Evolutionary conservation across 2,888 invertebrate species (phyloP), one percentile per base, ranked within the genome.

Genomic region (Ochropleura leucogaster): DNA sequence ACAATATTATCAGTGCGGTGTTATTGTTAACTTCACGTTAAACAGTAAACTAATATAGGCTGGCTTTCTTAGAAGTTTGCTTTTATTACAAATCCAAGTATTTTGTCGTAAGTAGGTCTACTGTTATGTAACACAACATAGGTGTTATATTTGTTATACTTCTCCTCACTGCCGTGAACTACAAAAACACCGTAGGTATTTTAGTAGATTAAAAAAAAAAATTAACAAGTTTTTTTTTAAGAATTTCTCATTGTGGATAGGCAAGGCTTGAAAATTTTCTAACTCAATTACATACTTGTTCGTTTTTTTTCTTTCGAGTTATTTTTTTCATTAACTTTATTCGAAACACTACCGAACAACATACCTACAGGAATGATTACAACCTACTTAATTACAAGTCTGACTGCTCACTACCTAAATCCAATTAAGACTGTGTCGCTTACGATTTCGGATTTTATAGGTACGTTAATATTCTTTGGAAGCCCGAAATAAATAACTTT

Each of bases 41-140:
- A 81, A 77, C 74, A 63, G 80, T 85, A 74, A 87, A 82, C 70
- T 74, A 82, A 85, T 84, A 84, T 79, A 76, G 82, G 77, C 64
- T 76, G 62, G 64, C 47, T 59, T 87, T 85, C 83, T 71, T 14
- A 60, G 81, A 85, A 83, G n/a, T 60, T 70, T 67, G 57, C 57
- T 75, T 83, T 68, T 74, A 83, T 72, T 84, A 62, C 75, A 75
- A 70, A 66, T 68, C 30, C 74, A 71, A 73, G 79, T 60, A 70
- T 60, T 75, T 65, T 74, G 55, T 55, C 14, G 40, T 68, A 81
- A 75, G 64, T 75, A 75, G 64, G 68, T 60, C 6, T 65, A 47
- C 55, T 44, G 20, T 75, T 64, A 16, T 40, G 59, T 60, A 59
- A 78, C 68, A 73, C 72, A 65, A 59, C 30, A 44, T 18, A 44